Evolutionary conservation across 2,113 vertebrate genomes (phyloP).

Genomic region (Callipepla californica): DNA sequence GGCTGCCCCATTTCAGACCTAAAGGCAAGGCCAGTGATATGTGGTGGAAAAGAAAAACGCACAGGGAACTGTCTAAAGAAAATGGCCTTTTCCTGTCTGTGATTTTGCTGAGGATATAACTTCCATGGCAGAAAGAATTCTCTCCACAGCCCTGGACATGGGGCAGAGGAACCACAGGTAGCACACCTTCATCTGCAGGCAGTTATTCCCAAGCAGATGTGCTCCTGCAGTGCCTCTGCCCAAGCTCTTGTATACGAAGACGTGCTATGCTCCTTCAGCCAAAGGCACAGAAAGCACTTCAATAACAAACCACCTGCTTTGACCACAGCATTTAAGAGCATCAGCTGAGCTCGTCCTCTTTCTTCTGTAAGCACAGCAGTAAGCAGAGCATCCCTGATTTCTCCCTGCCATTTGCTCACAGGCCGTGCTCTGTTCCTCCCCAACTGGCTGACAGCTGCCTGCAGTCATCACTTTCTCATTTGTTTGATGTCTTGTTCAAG

Average conservation of each 20-base stretch:
- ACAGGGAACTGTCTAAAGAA: neutral
- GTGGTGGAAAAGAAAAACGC: conserved; percentile 21
- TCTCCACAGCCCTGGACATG: neutral
- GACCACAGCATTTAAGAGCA: neutral
- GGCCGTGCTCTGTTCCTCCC: neutral
- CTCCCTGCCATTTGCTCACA: neutral
- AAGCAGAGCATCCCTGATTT: neutral
- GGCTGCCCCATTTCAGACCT: neutral
- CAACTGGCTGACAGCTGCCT: neutral
- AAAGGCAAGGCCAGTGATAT: neutral
- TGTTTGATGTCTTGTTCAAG: neutral
- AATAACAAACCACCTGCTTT: neutral
- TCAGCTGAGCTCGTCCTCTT: neutral
- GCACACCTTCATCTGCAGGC: neutral
- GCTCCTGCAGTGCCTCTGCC: neutral
- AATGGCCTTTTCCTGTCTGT: neutral
- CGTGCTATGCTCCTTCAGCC: rapidly evolving
- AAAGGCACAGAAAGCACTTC: neutral
- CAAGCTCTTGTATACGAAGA: rapidly evolving
- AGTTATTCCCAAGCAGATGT: rapidly evolving
- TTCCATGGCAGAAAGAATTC: neutral
- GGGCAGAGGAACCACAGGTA: neutral
- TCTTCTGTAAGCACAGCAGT: neutral
- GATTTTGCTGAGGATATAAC: neutral
- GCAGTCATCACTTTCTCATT: neutral